Evolutionary conservation across 1,140 invertebrate species (phyloP), one percentile per base, ranked within the genome.

Genomic region (Caenorhabditis briggsae): DNA sequence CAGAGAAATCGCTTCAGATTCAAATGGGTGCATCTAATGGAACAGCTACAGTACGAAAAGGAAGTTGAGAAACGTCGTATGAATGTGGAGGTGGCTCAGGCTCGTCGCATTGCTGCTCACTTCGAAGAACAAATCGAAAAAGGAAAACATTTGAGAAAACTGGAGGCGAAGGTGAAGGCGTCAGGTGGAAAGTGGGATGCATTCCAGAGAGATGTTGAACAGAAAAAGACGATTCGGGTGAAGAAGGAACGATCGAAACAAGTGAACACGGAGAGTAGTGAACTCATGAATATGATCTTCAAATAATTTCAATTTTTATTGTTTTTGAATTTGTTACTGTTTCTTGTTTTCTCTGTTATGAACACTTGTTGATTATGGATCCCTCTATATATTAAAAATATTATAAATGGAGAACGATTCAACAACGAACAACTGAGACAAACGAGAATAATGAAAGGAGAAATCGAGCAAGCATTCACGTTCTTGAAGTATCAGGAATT

Each of bases 1-100:
- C 33, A 33, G 33, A 33, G 33, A 33, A 33, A 33, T 3, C 3
- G 33, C 48, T 86, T 2, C 82, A 95, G 96, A 89, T 98, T 98
- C 92, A 97, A 97, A 93, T 98, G 97, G 97, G 94, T 95, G 78
- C 96, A 98, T 93, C 93, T 98, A 23, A 96, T 95, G 91, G 97
- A 98, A 93, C 94, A 96, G 90, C 93, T 98, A 86, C 92, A 96
- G 14, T 97, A 98, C 93, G 97, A 98, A 93, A 95, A 95, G 92
- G 96, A 96, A 53, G 95, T 96, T 11, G 95, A 95, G 88, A 95
- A 96, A 92, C 96, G 97, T 92, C 95, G 95, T 92, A 93, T 98
- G 64, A 93, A 95, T 86, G 94, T 95, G 25, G 97, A 98, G 94
- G 96, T 98, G 82, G 94, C 96, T 46, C 82, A 87, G 55, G 85